Conservation (phyloP, 2,797 vertebrate genomes). For the Sciurus carolinensis region DNA sequence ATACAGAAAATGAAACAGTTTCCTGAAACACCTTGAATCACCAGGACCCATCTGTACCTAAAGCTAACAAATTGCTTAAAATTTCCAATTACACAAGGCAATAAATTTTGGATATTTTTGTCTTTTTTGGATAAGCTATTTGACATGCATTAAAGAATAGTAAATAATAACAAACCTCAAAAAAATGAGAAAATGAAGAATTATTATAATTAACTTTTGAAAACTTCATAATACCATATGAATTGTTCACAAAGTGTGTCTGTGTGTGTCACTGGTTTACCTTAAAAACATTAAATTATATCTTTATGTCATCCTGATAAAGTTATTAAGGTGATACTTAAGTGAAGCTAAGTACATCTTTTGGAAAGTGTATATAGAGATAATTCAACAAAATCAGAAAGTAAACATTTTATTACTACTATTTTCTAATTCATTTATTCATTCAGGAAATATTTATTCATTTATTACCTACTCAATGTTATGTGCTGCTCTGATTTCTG, state of each 20-base stretch:
- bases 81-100: not conserved
- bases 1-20: not conserved
- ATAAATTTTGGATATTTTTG: not conserved
- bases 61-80: not conserved
- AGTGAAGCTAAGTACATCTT: not conserved
- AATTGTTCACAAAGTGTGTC: not conserved
- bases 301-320: not conserved
- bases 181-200: not conserved
- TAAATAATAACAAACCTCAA: not conserved
- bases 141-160: not conserved
- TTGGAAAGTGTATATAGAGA: not conserved
- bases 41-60: not conserved
- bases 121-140: not conserved
- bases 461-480: not conserved
- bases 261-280: not conserved
- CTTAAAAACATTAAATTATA: not conserved
- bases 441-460: not conserved
- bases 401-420: not conserved
- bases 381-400: not conserved
- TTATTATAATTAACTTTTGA: not conserved
- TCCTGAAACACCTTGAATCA: not conserved
- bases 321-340: not conserved
- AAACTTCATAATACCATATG: not conserved
- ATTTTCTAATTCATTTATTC: not conserved
- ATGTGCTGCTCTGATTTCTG: not conserved